A percentile compares a stretch with the other conserved stretches of the same genome.
Evolutionary conservation across 2,888 invertebrate genomes (phyloP).

Genomic region (Fragum whitleyi): DNA sequence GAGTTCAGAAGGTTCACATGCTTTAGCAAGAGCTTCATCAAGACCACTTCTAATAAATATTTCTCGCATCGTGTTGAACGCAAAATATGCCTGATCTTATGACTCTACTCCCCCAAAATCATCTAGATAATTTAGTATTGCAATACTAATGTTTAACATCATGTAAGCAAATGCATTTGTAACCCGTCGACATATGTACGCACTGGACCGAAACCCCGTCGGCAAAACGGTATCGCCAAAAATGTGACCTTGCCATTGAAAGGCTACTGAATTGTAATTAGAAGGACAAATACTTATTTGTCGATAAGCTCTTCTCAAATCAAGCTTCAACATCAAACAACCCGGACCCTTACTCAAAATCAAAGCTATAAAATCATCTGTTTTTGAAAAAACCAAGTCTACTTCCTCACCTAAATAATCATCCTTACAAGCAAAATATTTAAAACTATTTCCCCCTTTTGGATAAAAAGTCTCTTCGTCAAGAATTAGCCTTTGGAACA

Average conservation of each 20-base stretch:
- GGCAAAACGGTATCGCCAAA: too few relatives aligned
- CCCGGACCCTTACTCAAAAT: background rate
- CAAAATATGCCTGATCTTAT: too few relatives aligned
- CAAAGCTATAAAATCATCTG: slow-evolving; percentile 7
- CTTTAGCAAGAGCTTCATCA: too few relatives aligned
- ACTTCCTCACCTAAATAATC: slow-evolving; percentile 6
- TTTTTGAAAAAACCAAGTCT: slow-evolving; percentile 12
- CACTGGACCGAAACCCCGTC: too few relatives aligned
- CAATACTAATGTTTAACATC: too few relatives aligned
- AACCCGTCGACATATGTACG: too few relatives aligned
- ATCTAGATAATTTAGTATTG: too few relatives aligned
- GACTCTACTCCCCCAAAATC: too few relatives aligned
- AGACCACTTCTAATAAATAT: too few relatives aligned
- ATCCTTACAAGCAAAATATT: slow-evolving; percentile 13
- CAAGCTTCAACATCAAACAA: slow-evolving; percentile 3
- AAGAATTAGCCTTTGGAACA: slow-evolving; percentile 11
- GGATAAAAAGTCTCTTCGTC: slow-evolving; percentile 6
- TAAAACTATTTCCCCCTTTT: background rate
- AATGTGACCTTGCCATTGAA: background rate
- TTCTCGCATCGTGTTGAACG: too few relatives aligned
- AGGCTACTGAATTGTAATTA: background rate
- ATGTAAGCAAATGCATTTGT: background rate
- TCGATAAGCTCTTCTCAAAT: slow-evolving; percentile 13
- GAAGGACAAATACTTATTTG: slow-evolving; percentile 12
- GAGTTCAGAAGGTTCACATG: too few relatives aligned